Evolutionary conservation across 2,113 vertebrate species (phyloP), one percentile per base, ranked within the genome.

Genomic region (Typhlomys cinereus): DNA sequence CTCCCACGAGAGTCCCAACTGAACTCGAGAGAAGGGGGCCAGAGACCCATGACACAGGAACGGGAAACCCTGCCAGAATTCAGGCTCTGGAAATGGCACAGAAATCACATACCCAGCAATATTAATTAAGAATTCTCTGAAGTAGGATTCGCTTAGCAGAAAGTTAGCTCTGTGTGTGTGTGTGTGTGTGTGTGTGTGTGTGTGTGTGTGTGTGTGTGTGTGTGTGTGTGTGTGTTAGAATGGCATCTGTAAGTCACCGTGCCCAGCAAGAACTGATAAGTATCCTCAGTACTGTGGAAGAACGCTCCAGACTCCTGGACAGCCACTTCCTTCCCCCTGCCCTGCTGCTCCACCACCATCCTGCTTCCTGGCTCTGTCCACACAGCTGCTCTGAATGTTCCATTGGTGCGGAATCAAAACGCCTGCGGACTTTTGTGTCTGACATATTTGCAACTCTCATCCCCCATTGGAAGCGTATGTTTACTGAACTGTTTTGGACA

Each of bases 281-380:
- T n/a, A 6, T 12, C 13, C 15, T 25, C 20, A 0, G 14, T 4
- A 3, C 29, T 52, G 2, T 1, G 0, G 7, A 36, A 71, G 78
- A 21, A 71, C 75, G 52, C 54, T 21, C 2, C 8, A 5, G 0
- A 20, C 13, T 21, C 3, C 1, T 2, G 3, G 20, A 46, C 13
- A 17, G n/a, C 25, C n/a, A n/a, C 18, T 2, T 0, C 2, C 8
- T 8, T 3, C 7, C n/a, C 4, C 0, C 2, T 14, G 21, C n/a
- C 39, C 61, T 39, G 50, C 13, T 46, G 31, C 44, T 0, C 7
- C 10, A 10, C 7, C 50, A 2, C 29, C 15, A 2, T 17, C 21
- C n/a, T n/a, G 61, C 15, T 34, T 17, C 27, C 39, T 18, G 39
- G 21, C 25, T 48, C 54, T 27, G 11, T 0, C 54, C 48, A n/a